Evolutionary conservation across 2,113 vertebrate species (phyloP).

Genomic region (Leptobrachium leishanense): DNA sequence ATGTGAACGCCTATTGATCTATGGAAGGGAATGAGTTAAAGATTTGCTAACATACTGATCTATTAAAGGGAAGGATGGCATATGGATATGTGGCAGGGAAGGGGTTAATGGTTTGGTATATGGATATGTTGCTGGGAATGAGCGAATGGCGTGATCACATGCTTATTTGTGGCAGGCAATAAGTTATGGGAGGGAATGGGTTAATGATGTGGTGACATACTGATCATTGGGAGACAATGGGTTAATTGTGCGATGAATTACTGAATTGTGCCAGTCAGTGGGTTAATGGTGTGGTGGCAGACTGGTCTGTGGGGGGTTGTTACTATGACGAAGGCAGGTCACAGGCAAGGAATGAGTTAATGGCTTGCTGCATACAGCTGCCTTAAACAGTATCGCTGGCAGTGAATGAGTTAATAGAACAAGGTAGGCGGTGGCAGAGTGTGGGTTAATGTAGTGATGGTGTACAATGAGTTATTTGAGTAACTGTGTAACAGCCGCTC

Average conservation of each 20-base stretch:
- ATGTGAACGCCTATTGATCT: no score
- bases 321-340: no score
- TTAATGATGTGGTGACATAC: neutral
- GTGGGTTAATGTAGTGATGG: neutral
- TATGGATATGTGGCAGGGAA: neutral
- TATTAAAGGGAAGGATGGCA: neutral
- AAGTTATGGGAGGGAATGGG: neutral
- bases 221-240: neutral
- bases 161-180: no score
- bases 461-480: neutral
- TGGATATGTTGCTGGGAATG: no score
- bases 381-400: no score
- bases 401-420: no score
- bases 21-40: no score
- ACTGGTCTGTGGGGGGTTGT: no score
- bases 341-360: no score
- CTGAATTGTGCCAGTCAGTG: constrained; percentile 6
- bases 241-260: neutral
- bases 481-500: neutral
- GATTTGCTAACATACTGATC: neutral
- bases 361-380: no score
- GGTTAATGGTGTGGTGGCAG: neutral
- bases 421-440: no score
- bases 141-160: no score
- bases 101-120: neutral